Base-by-base conservation (phyloP, 2,113 vertebrate genomes). In the Columba livia region DNA sequence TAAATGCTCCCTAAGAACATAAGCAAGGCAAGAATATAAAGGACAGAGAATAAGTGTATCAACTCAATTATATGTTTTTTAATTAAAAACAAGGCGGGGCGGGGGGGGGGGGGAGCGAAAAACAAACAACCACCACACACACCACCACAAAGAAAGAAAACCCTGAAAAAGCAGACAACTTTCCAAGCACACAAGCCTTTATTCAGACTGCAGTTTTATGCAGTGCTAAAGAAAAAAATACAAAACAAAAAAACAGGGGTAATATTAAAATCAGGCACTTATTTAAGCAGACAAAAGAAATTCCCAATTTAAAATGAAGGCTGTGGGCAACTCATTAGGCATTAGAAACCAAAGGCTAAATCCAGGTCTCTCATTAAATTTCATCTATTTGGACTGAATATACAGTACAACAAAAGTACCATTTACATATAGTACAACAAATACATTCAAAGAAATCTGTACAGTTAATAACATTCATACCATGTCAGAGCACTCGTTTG, bases 231-330 rank as follows among this genome's bases (percentile, higher is more conserved):
- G 28, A 81, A n/a, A 88, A 93, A 95, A 44, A 44, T 17, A 42
- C 15, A 42, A 15, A 42, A 42, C 16, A 42, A 13, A 13, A 5
- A 42, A 51, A 0, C 0, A 71, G 19, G 21, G 21, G 12, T 71
- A 44, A 21, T 28, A 81, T 25, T 44, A 74, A 42, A 65, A 6
- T 17, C 16, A 50, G 6, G 12, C 12, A 5, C 25, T 42, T 58
- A 66, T 84, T 89, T 56, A 71, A 82, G 44, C 18, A 79, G 25
- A 71, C 32, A 67, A 56, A 72, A 87, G 28, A 85, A 77, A 90
- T 42, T n/a, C 13, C 25, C 47, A 64, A 24, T 73, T 80, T 89
- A 42, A 64, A 79, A 67, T 17, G 6, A 70, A 92, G 64, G 47
- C 61, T 31, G 42, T 47, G 25, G 29, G 58, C 11, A 74, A 74